Conservation (phyloP, 1,140 invertebrate species). For the Zaprionus ghesquierei region DNA sequence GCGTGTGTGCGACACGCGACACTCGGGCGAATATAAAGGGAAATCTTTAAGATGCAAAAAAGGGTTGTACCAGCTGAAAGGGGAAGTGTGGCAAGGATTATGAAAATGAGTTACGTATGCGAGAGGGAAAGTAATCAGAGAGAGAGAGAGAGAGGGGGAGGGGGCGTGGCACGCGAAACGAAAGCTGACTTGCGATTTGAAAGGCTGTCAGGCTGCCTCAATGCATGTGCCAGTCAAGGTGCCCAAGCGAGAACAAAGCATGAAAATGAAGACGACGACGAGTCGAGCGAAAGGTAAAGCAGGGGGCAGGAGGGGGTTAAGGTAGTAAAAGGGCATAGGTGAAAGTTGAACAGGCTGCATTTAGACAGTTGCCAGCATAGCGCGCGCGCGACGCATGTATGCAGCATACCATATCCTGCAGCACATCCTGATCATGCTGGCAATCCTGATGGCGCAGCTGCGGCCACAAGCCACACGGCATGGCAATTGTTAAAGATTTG, state of each 20-base stretch:
- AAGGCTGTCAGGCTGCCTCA: constrained; percentile 35
- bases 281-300: neutral
- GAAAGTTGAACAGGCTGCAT: constrained; percentile 22
- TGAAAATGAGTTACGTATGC: constrained; percentile 34
- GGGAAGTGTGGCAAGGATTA: constrained; percentile 36
- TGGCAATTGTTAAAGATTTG: constrained; percentile 25
- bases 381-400: neutral
- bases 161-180: constrained; percentile 28
- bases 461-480: constrained; percentile 33
- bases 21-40: neutral
- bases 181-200: constrained; percentile 47
- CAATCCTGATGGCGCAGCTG: constrained; percentile 11
- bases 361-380: constrained; percentile 16
- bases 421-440: constrained; percentile 1
- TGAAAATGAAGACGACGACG: constrained; percentile 10
- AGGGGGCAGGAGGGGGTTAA: neutral
- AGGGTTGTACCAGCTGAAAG: constrained; percentile 22
- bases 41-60: constrained; percentile 49
- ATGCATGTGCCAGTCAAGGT: constrained; percentile 37
- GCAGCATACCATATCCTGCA: constrained; percentile 9
- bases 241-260: neutral
- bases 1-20: constrained; percentile 45
- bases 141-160: neutral
- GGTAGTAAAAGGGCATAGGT: constrained; percentile 24
- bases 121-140: constrained; percentile 19